A percentile compares a stretch with the other conserved stretches of the same genome.
Evolutionary conservation across 2,888 invertebrate genomes (phyloP).

Genomic region (Leptopilina drosophilae): DNA sequence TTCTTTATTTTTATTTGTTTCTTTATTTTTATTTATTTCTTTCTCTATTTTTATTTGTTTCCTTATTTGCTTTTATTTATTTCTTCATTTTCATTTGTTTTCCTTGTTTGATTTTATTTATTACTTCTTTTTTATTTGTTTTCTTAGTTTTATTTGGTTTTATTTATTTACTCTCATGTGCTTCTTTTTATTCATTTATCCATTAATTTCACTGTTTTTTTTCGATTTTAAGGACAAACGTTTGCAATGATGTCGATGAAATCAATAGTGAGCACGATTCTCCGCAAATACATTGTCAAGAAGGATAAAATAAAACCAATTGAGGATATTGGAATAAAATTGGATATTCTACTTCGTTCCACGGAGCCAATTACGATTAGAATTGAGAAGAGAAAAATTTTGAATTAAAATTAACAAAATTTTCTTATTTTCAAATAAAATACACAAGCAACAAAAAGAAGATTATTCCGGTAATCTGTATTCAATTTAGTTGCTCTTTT

Average conservation of each 20-base stretch:
- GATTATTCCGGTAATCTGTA: slow-evolving; percentile 18
- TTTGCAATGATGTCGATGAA: slow-evolving; percentile 11
- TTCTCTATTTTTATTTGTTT: no score
- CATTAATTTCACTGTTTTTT: background rate
- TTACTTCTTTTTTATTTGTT: no score
- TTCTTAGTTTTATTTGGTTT: background rate
- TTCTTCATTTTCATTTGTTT: no score
- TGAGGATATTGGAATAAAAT: background rate
- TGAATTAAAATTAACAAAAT: background rate
- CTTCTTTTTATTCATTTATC: background rate
- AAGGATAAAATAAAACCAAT: background rate
- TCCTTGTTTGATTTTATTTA: no score
- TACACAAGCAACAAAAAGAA: background rate
- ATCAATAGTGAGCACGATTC: background rate
- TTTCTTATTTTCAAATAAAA: background rate
- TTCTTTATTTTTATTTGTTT: no score
- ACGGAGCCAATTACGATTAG: background rate
- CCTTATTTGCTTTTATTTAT: no score
- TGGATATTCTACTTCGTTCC: background rate
- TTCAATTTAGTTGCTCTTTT: slow-evolving; percentile 19
- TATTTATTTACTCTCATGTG: background rate
- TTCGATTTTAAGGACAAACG: background rate
- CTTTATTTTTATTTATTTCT: no score
- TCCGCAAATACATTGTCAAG: background rate
- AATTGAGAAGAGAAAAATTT: background rate